These are phyloP conservation scores for Ceratina japonica DNA, from an alignment of 1,140 invertebrate genomes.

Conservation along the genomic window DNA sequence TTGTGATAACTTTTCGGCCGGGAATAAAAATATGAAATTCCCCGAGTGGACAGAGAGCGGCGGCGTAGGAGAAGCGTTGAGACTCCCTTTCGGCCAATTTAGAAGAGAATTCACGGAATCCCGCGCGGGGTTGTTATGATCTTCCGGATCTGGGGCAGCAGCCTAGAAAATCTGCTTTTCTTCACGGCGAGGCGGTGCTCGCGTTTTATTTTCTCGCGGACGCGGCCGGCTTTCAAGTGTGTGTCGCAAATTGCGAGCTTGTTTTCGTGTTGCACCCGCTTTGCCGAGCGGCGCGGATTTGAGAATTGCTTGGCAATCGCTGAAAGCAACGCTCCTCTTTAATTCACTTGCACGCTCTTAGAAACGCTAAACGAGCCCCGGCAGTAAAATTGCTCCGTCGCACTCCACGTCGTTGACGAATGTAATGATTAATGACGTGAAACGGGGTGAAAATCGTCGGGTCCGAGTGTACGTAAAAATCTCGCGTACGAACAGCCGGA, in stretches of 20 bases:
- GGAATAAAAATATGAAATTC: too few relatives aligned
- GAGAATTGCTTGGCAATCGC: conserved; percentile 1
- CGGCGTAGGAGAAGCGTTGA: too few relatives aligned
- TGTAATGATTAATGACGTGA: too few relatives aligned
- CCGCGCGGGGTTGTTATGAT: background rate
- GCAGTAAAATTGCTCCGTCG: too few relatives aligned
- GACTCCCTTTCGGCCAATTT: background rate
- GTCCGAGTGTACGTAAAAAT: too few relatives aligned
- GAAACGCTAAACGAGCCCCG: background rate
- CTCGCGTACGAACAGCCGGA: too few relatives aligned
- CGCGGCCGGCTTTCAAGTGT: background rate
- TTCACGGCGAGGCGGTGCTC: background rate
- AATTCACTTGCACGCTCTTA: background rate
- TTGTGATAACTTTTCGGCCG: too few relatives aligned
- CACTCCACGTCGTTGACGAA: too few relatives aligned
- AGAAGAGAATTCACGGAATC: background rate
- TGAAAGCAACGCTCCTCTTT: background rate
- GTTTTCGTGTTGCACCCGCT: background rate
- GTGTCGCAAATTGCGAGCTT: background rate
- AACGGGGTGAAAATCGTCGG: too few relatives aligned
- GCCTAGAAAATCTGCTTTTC: conserved; percentile 19
- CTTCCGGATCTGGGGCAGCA: conserved; percentile 4
- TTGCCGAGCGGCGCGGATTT: background rate
- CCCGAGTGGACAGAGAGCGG: too few relatives aligned
- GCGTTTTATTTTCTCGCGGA: conserved; percentile 3